Percentiles rank a stretch among this genome's conserved stretches.
phyloP scores from a whole-genome alignment of 2,113 vertebrate species.

The Centrocercus urophasianus region DNA sequence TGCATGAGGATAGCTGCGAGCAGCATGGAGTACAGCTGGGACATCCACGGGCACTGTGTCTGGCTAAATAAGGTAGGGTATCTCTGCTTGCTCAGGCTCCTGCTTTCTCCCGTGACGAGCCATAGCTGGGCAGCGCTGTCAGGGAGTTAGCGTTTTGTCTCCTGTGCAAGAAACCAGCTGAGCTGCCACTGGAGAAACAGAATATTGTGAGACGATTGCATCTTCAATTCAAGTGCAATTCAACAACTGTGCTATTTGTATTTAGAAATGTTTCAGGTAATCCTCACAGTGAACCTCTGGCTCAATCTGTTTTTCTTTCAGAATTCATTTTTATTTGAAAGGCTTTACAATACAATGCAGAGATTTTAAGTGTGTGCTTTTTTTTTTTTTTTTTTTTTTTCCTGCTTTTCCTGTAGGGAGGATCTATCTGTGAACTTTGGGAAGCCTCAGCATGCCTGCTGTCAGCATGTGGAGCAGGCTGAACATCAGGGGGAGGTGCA shows the following conservation, averaged over 20 bases:
- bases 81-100: neutral
- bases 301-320: neutral
- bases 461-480: neutral
- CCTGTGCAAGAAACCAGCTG: neutral
- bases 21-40: constrained; percentile 67
- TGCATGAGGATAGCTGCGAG: neutral
- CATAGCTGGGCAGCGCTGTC: neutral
- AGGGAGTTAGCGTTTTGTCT: neutral
- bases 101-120: neutral
- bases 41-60: constrained; percentile 62
- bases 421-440: constrained; percentile 1
- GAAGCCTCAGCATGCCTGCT: neutral
- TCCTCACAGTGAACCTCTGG: neutral
- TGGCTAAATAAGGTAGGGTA: constrained; percentile 73
- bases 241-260: neutral
- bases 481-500: neutral
- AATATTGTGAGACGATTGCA: neutral
- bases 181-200: neutral
- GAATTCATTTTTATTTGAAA: neutral
- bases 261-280: constrained; percentile 20
- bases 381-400: neutral
- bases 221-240: neutral
- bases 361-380: neutral
- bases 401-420: neutral
- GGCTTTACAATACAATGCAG: neutral